Evolutionary conservation across 37 sponge, comb jelly and placozoan species (phyloP).

Genomic region (Diacarnus erythraeanus): DNA sequence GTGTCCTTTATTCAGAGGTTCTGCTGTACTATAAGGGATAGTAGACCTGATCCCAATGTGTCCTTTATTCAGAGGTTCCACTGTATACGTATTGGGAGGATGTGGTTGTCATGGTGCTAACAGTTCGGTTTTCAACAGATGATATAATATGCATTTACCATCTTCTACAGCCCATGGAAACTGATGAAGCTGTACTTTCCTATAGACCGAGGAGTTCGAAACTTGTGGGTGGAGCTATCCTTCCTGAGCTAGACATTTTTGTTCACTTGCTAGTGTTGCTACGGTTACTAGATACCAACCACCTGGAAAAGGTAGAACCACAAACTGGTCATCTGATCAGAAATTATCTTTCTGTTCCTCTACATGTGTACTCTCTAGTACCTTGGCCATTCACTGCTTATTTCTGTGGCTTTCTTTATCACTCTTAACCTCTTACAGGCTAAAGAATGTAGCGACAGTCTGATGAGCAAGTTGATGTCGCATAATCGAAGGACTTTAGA

Average conservation of each 20-base stretch:
- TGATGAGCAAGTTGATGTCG: conserved; percentile 65
- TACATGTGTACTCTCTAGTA: too few relatives aligned
- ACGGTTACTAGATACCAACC: conserved; percentile 59
- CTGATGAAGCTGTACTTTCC: conserved; percentile 1
- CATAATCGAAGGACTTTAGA: conserved; percentile 82
- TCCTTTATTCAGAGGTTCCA: too few relatives aligned
- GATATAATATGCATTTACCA: neutral
- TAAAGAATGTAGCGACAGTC: conserved; percentile 66
- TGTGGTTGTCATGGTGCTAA: too few relatives aligned
- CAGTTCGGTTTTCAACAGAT: too few relatives aligned
- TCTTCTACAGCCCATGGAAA: conserved; percentile 61
- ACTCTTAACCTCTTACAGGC: conserved; percentile 37
- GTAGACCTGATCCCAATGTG: too few relatives aligned
- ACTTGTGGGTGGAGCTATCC: neutral
- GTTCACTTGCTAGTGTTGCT: conserved; percentile 83
- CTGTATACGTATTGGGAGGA: neutral
- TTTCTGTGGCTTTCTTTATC: neutral
- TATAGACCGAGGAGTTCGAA: conserved; percentile 58
- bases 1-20: too few relatives aligned
- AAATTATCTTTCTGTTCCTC: neutral
- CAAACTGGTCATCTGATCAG: neutral
- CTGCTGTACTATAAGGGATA: too few relatives aligned
- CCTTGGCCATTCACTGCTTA: too few relatives aligned
- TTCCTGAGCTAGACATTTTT: conserved; percentile 79
- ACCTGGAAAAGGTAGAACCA: conserved; percentile 49